Evolutionary conservation across 1,140 invertebrate species (phyloP).

Genomic region (Tenebrio molitor): DNA sequence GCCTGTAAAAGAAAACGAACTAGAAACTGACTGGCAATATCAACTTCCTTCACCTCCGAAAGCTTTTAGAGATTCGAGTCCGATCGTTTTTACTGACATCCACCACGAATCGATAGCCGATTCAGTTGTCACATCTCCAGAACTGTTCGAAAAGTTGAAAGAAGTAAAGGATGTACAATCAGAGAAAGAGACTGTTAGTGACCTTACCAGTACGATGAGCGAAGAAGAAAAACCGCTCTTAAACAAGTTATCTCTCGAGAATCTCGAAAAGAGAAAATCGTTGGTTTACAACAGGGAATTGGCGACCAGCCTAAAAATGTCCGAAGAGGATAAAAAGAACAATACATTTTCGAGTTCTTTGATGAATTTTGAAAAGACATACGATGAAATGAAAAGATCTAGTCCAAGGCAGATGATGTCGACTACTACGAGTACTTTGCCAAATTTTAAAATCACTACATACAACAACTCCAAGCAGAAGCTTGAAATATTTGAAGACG

Average conservation of each 20-base stretch:
- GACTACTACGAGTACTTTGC: conserved; percentile 33
- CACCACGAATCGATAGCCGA: conserved; percentile 52
- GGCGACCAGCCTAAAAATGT: conserved; percentile 64
- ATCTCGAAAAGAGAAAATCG: conserved; percentile 64
- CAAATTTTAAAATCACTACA: conserved; percentile 64
- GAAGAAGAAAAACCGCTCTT: conserved; percentile 59
- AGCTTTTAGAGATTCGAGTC: conserved; percentile 71
- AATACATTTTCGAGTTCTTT: conserved; percentile 15
- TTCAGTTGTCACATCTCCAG: conserved; percentile 64
- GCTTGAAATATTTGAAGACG: conserved; percentile 66
- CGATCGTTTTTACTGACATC: conserved; percentile 59
- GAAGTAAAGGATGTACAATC: conserved; percentile 57
- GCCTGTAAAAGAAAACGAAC: conserved; percentile 1
- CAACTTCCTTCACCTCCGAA: conserved; percentile 75
- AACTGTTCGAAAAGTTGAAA: conserved; percentile 64
- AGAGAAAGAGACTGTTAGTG: conserved; percentile 55
- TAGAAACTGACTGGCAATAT: conserved; percentile 72
- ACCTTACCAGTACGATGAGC: conserved; percentile 54
- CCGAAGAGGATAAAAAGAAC: conserved; percentile 44
- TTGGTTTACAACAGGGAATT: conserved; percentile 65
- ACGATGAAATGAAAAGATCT: conserved; percentile 43
- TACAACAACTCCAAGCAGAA: conserved; percentile 65
- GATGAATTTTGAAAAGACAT: conserved; percentile 33
- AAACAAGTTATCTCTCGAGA: conserved; percentile 63
- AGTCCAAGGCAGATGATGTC: conserved; percentile 28